phyloP scores from a whole-genome alignment of 2,888 invertebrate species.

The Xylophagus ater region DNA sequence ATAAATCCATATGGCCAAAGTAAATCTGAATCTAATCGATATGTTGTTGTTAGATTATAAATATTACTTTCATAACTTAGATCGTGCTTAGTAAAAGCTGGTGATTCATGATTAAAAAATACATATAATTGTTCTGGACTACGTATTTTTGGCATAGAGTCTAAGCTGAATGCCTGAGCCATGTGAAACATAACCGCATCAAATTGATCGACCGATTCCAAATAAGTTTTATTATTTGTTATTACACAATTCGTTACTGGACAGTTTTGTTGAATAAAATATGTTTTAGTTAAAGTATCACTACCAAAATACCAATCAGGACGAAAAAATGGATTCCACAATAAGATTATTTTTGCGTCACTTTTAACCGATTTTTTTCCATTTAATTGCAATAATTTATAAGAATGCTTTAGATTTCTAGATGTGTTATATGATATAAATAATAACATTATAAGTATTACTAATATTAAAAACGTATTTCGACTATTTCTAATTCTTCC shows the following conservation, averaged over 20 bases:
- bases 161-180: constrained; percentile 30
- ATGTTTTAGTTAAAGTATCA: neutral
- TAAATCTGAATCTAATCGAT: constrained; percentile 44
- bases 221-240: constrained; percentile 31
- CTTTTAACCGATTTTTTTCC: constrained; percentile 3
- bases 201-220: constrained; percentile 34
- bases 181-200: constrained; percentile 46
- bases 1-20: constrained; percentile 38
- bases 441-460: neutral
- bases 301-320: constrained; percentile 25
- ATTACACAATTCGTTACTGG: constrained; percentile 39
- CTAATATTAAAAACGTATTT: neutral
- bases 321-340: constrained; percentile 34
- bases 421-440: neutral
- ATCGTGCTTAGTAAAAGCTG: constrained; percentile 33
- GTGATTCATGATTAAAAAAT: constrained; percentile 41
- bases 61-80: constrained; percentile 35
- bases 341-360: constrained; percentile 24
- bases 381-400: too few relatives aligned
- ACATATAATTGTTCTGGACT: constrained; percentile 41
- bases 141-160: constrained; percentile 35
- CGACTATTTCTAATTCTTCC: neutral
- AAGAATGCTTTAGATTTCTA: too few relatives aligned
- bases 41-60: constrained; percentile 49
- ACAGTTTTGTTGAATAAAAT: constrained; percentile 26